Conservation (phyloP, 1,140 invertebrate species). For the Rhagoletis pomonella region DNA sequence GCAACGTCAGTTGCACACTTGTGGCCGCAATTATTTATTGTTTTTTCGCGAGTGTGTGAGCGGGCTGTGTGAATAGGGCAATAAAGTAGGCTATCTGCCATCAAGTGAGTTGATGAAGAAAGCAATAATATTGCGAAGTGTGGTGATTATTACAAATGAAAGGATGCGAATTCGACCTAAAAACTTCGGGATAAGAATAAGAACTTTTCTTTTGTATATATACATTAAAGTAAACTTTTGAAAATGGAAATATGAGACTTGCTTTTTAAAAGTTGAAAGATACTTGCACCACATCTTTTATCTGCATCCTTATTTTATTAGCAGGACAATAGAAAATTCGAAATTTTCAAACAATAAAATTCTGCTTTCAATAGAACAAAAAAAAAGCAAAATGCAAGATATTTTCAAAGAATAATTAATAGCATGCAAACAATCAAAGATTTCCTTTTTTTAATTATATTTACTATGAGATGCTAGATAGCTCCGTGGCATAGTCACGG, state of each 20-base stretch:
- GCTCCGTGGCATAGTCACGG: neutral
- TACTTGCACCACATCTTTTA: too few species aligned
- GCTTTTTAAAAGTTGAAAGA: too few species aligned
- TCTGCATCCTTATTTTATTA: too few species aligned
- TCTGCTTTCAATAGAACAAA: neutral
- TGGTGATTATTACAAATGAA: too few species aligned
- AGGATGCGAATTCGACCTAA: too few species aligned
- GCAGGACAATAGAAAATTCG: too few species aligned
- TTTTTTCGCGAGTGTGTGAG: neutral
- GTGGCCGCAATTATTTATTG: neutral
- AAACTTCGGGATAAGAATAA: too few species aligned
- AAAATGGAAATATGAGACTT: too few species aligned
- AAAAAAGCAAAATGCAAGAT: neutral
- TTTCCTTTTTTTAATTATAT: neutral
- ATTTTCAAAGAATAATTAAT: conserved; percentile 6
- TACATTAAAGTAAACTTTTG: too few species aligned
- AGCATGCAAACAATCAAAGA: neutral
- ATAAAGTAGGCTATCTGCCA: neutral
- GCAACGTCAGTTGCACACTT: neutral
- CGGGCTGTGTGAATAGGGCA: neutral
- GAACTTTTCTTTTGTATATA: too few species aligned
- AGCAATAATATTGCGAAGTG: too few species aligned
- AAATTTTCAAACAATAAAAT: neutral
- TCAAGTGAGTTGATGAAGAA: neutral
- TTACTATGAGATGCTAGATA: neutral